Conservation (phyloP, 2,797 vertebrate genomes). For the Hypotaenidia philippensis region DNA sequence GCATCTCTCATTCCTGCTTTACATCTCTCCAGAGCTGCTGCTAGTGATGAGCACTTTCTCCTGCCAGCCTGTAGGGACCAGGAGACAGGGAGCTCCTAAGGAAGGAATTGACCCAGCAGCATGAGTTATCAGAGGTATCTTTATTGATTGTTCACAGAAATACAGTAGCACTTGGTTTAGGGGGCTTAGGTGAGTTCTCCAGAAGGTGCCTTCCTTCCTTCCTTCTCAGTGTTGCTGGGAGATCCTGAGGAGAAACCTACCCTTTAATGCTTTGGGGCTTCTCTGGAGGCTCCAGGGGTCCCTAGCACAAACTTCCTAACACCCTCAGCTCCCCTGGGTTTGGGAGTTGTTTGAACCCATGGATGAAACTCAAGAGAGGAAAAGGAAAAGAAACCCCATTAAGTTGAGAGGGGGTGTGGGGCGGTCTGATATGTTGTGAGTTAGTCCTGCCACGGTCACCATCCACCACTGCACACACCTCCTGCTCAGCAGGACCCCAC, state of each 20-base stretch:
- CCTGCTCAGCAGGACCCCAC: background rate
- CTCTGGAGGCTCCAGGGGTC: slow-evolving; percentile 8
- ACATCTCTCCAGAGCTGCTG: background rate
- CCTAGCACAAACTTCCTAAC: slow-evolving; percentile 5
- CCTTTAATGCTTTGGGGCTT: background rate
- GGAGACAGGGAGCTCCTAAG: background rate
- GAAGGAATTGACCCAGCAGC: slow-evolving; percentile 12
- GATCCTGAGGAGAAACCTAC: background rate
- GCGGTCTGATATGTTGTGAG: slow-evolving; percentile 48
- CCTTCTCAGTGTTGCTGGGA: slow-evolving; percentile 13
- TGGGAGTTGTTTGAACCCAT: background rate
- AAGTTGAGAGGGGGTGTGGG: background rate
- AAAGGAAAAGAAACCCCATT: background rate
- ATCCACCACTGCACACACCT: background rate
- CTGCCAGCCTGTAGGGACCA: background rate
- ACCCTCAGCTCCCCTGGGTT: background rate
- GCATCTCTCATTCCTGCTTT: slow-evolving; percentile 2
- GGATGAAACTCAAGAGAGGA: slow-evolving; percentile 10
- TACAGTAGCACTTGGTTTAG: slow-evolving; percentile 53
- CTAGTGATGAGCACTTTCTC: background rate
- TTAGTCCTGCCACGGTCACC: background rate
- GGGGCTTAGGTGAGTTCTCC: slow-evolving; percentile 18
- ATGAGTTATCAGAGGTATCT: slow-evolving; percentile 64
- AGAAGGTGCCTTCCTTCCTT: slow-evolving; percentile 38
- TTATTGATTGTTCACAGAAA: slow-evolving; percentile 69